Evolutionary conservation across 2,888 invertebrate genomes (phyloP).

Genomic region (Brachycybe producta): DNA sequence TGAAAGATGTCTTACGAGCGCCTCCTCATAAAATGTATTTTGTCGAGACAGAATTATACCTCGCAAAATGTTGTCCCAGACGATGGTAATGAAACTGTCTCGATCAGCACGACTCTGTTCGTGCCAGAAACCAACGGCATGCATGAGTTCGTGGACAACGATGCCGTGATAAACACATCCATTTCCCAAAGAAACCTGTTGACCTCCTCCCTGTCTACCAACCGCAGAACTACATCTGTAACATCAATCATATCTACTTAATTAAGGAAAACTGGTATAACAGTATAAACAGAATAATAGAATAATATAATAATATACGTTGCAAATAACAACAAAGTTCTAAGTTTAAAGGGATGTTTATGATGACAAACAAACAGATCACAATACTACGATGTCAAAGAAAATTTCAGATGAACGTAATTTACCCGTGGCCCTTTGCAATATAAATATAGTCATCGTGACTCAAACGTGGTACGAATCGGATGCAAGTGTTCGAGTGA

Average conservation of each 20-base stretch:
- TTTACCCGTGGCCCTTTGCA: conserved; percentile 29
- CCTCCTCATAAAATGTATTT: not conserved
- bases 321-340: not conserved
- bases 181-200: conserved; percentile 37
- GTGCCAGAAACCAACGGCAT: conserved; percentile 40
- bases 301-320: not conserved
- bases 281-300: not conserved
- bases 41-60: conserved; percentile 24
- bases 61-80: conserved; percentile 33
- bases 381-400: too few relatives aligned
- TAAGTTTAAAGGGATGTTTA: not conserved
- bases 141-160: conserved; percentile 40
- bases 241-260: conserved; percentile 10
- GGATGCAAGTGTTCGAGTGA: conserved; percentile 33
- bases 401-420: too few relatives aligned
- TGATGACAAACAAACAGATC: too few relatives aligned
- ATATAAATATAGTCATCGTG: conserved; percentile 30
- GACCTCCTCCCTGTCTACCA: conserved; percentile 39
- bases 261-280: too few relatives aligned
- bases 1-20: not conserved
- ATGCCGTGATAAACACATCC: conserved; percentile 37
- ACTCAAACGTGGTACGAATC: conserved; percentile 28
- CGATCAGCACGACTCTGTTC: conserved; percentile 39
- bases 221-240: conserved; percentile 40
- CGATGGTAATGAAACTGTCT: conserved; percentile 35